Evolutionary conservation across 2,797 vertebrate species (phyloP).

Genomic region (Pangasius macronema): DNA sequence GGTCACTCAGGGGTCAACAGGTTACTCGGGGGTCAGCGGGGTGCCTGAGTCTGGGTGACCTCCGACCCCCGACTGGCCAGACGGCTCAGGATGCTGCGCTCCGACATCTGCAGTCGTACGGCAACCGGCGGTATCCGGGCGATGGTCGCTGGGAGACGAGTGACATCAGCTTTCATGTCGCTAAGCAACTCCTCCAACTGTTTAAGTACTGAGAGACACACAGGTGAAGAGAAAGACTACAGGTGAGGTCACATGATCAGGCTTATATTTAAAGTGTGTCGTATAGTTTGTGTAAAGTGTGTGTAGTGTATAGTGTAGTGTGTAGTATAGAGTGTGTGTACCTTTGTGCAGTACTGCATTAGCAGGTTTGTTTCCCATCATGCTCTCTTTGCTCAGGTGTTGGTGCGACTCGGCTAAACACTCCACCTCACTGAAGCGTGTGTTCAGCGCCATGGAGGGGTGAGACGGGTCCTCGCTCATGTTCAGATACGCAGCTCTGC

Average conservation of each 20-base stretch:
- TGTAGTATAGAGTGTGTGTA: constrained; percentile 58
- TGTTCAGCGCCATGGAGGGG: constrained; percentile 98
- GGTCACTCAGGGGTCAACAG: constrained; percentile 18
- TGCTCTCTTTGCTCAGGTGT: constrained; percentile 97
- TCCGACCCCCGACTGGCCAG: constrained; percentile 92
- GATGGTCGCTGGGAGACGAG: constrained; percentile 93
- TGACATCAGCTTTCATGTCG: constrained; percentile 99
- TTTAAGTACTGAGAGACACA: constrained; percentile 85
- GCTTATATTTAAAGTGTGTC: not conserved
- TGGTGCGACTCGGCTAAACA: constrained; percentile 97
- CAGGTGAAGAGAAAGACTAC: not conserved
- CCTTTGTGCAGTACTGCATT: constrained; percentile 99
- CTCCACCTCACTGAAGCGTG: constrained; percentile 96
- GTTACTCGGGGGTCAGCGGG: constrained; percentile 65
- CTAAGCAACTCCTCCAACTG: constrained; percentile 98
- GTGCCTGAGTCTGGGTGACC: constrained; percentile 75
- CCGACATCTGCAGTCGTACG: constrained; percentile 96
- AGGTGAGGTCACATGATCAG: not conserved
- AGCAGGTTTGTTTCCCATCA: constrained; percentile 98
- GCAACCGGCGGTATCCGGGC: constrained; percentile 96
- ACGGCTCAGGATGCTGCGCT: constrained; percentile 96
- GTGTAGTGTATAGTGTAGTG: not conserved
- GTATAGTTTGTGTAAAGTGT: too few relatives aligned
- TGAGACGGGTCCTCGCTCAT: constrained; percentile 97
- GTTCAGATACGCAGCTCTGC: constrained; percentile 94